These are phyloP conservation scores for Drosophila cyrtoloma DNA, from an alignment of 2,888 invertebrate genomes.

Conservation along the genomic window DNA sequence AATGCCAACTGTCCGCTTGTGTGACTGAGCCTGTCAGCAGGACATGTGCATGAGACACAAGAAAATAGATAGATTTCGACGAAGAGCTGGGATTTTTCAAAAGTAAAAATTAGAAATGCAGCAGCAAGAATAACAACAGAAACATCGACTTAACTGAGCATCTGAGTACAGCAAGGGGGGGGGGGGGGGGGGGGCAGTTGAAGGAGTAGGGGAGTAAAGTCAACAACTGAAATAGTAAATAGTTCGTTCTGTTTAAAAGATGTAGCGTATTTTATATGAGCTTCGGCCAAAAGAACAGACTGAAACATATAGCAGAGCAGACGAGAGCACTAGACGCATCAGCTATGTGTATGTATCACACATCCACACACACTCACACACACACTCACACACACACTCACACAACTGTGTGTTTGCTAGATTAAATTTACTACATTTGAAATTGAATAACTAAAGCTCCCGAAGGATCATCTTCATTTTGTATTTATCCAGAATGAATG, in stretches of 20 bases:
- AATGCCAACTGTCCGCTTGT: constrained; percentile 76
- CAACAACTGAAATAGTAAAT: constrained; percentile 56
- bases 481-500: constrained; percentile 82
- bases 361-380: constrained; percentile 7
- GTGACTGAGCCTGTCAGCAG: constrained; percentile 78
- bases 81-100: constrained; percentile 50
- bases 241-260: constrained; percentile 51
- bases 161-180: neutral
- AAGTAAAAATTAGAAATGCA: constrained; percentile 53
- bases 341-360: constrained; percentile 14
- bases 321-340: constrained; percentile 25
- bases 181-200: too few species aligned
- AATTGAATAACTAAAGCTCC: constrained; percentile 82
- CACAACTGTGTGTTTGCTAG: constrained; percentile 65
- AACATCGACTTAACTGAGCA: neutral
- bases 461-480: constrained; percentile 82
- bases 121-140: constrained; percentile 28
- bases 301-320: constrained; percentile 10
- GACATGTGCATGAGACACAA: constrained; percentile 67
- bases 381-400: constrained; percentile 18
- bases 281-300: constrained; percentile 25
- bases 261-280: constrained; percentile 63
- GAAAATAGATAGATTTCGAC: constrained; percentile 74
- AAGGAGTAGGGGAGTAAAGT: constrained; percentile 1
- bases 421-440: constrained; percentile 81